phyloP scores from a whole-genome alignment of 53 echinoderm and acorn worm species.

The Paelopatides confundens region DNA sequence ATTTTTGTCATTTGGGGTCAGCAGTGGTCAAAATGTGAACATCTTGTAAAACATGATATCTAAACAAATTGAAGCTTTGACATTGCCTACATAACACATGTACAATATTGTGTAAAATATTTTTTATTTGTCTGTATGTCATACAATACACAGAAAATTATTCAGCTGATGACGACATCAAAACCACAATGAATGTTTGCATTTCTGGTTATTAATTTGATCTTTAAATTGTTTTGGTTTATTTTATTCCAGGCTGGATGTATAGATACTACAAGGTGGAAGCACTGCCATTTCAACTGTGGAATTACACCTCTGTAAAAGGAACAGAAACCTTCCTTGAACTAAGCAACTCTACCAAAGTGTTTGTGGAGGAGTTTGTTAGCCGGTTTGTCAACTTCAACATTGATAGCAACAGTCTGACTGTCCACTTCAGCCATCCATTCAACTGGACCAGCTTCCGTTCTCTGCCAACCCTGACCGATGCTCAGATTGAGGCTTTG shows the following conservation, averaged over 20 bases:
- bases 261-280: constrained; percentile 90
- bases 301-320: constrained; percentile 29
- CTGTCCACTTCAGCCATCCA: constrained; percentile 97
- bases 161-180: no score
- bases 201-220: no score
- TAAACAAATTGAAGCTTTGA: no score
- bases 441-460: constrained; percentile 96
- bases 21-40: no score
- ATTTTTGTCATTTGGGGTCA: no score
- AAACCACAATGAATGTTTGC: no score
- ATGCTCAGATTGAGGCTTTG: constrained; percentile 78
- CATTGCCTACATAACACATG: no score
- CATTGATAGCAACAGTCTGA: constrained; percentile 82
- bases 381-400: constrained; percentile 27
- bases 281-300: constrained; percentile 67
- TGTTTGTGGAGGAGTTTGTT: constrained; percentile 24
- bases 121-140: no score
- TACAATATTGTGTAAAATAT: no score
- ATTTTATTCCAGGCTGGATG: constrained; percentile 91
- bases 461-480: constrained; percentile 73
- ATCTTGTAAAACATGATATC: no score
- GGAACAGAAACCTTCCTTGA: background rate
- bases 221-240: no score
- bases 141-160: no score
- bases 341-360: background rate